A percentile compares a stretch with the other conserved stretches of the same genome.
Conservation (phyloP, 2,888 invertebrate genomes). For the Sminthurides aquaticus region DNA sequence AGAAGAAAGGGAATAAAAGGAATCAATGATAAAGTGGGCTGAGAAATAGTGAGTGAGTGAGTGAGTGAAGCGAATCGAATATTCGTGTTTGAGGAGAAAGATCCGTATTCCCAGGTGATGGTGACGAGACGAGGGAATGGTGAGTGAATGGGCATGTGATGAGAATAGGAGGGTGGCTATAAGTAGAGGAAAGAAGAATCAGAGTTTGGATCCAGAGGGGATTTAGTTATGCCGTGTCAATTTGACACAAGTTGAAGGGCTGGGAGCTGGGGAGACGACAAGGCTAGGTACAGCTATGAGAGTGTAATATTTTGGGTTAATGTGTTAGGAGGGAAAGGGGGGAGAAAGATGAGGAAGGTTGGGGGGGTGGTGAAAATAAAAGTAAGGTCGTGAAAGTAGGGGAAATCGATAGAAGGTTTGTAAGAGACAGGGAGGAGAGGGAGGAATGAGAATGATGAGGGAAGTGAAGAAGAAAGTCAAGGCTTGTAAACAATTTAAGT, state of each 20-base stretch:
- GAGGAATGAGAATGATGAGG: background rate
- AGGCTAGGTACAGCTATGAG: background rate
- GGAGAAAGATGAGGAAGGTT: background rate
- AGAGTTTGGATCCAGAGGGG: background rate
- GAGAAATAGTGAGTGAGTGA: no score
- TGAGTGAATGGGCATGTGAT: no score
- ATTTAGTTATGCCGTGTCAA: background rate
- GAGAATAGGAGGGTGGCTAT: no score
- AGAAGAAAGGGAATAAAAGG: no score
- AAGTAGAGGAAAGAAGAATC: background rate
- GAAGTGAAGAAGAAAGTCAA: constrained; percentile 1
- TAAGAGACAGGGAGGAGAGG: background rate
- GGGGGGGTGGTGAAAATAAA: no score
- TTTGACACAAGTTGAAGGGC: background rate
- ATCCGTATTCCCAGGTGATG: no score
- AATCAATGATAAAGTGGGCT: no score
- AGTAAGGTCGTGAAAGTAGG: background rate
- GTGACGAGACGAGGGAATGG: no score
- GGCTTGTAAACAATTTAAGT: constrained; percentile 16
- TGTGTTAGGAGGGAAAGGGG: no score
- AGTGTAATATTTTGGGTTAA: background rate
- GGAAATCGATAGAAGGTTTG: background rate
- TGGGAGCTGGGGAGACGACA: background rate
- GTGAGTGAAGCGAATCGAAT: no score
- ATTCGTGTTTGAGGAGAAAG: no score